Evolutionary conservation across 2,113 vertebrate genomes (phyloP).

Genomic region (Elephantulus edwardii): DNA sequence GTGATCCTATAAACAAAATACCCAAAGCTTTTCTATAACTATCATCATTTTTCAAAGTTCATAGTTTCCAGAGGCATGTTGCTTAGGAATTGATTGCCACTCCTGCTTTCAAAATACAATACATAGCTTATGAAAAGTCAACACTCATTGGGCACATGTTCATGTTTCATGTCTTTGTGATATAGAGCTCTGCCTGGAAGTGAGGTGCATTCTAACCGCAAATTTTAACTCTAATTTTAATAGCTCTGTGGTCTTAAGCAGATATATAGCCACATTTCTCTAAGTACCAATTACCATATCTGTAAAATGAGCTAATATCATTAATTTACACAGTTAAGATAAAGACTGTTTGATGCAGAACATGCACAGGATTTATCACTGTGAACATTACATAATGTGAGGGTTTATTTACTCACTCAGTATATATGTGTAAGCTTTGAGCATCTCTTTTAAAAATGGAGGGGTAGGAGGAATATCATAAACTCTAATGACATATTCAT

Average conservation of each 20-base stretch:
- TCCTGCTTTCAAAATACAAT: too few relatives aligned
- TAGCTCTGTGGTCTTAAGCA: not conserved
- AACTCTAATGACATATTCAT: not conserved
- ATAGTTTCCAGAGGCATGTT: too few relatives aligned
- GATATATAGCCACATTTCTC: not conserved
- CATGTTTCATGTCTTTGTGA: fast-evolving
- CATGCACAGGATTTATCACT: not conserved
- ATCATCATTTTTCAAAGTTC: too few relatives aligned
- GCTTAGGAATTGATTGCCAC: too few relatives aligned
- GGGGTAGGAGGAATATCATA: not conserved
- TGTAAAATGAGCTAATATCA: not conserved
- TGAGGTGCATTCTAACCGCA: not conserved
- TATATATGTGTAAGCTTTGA: not conserved
- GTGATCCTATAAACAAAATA: too few relatives aligned
- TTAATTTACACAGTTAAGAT: not conserved
- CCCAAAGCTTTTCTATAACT: too few relatives aligned
- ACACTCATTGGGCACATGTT: too few relatives aligned
- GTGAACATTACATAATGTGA: fast-evolving
- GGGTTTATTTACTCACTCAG: not conserved
- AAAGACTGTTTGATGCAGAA: not conserved
- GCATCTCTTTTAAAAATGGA: not conserved
- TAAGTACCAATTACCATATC: not conserved
- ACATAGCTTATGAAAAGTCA: too few relatives aligned
- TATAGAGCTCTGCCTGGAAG: fast-evolving
- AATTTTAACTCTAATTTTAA: not conserved